Evolutionary conservation across 1,140 invertebrate species (phyloP).

Genomic region (Pogonomyrmex californicus): DNA sequence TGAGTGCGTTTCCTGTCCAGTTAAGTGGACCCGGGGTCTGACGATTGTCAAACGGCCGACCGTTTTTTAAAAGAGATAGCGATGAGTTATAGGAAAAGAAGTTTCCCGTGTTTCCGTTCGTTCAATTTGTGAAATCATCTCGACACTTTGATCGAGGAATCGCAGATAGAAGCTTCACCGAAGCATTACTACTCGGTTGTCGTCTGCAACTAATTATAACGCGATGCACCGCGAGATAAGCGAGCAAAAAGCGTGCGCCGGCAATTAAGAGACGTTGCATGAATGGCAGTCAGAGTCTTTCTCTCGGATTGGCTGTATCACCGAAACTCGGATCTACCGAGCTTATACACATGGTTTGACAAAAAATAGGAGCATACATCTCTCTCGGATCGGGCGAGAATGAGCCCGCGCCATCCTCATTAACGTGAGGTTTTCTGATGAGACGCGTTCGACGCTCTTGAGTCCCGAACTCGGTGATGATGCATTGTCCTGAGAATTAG

Average conservation of each 20-base stretch:
- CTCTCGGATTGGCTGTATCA: neutral
- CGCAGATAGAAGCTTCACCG: constrained; percentile 5
- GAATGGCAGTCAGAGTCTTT: neutral
- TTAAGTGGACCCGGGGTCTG: neutral
- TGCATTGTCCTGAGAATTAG: constrained; percentile 78
- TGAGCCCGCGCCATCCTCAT: constrained; percentile 53
- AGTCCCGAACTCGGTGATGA: constrained; percentile 73
- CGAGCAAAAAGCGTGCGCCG: neutral
- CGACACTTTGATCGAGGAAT: neutral
- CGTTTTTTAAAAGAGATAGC: constrained; percentile 12
- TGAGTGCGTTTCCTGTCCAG: constrained; percentile 5
- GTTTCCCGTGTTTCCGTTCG: constrained; percentile 10
- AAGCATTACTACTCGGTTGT: neutral
- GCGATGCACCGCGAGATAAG: constrained; percentile 22
- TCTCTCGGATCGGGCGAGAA: neutral
- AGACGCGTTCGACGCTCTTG: constrained; percentile 58
- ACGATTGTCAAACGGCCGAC: neutral
- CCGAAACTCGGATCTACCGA: neutral
- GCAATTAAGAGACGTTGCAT: constrained; percentile 10
- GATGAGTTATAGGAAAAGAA: neutral
- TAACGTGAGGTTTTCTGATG: constrained; percentile 68
- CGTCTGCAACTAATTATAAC: constrained; percentile 29
- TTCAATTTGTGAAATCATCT: neutral
- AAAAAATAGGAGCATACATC: constrained; percentile 44
- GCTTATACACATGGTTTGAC: constrained; percentile 10